These are phyloP conservation scores for Rotaria sp. DNA, from an alignment of 2,888 invertebrate species.

Conservation along the genomic window DNA sequence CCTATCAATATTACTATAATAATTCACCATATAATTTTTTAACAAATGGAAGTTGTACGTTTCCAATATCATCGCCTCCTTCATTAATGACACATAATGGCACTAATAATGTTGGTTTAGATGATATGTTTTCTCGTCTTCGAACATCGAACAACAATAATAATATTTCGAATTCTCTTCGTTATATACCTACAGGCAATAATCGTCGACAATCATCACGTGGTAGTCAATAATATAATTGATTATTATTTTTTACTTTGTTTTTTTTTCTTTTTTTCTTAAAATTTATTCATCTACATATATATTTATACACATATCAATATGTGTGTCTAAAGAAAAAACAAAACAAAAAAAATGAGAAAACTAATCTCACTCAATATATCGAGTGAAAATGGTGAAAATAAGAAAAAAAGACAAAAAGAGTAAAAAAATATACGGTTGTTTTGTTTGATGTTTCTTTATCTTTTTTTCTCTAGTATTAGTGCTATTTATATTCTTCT, in stretches of 20 bases:
- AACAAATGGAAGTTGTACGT: background rate
- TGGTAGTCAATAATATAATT: slow-evolving; percentile 9
- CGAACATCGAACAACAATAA: background rate
- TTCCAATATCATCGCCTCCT: background rate
- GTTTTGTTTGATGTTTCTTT: slow-evolving; percentile 4
- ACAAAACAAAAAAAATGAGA: background rate
- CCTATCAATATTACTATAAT: slow-evolving; percentile 21
- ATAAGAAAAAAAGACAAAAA: background rate
- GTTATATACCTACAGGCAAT: background rate
- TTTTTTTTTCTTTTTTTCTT: background rate
- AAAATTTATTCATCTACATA: background rate
- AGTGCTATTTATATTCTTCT: slow-evolving; percentile 15
- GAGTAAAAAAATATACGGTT: background rate
- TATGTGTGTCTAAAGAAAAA: background rate
- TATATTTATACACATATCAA: background rate
- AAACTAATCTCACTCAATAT: background rate
- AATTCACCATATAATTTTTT: background rate
- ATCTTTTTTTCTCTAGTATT: background rate
- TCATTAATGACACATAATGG: background rate
- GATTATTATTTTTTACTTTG: background rate
- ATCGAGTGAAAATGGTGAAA: slow-evolving; percentile 1
- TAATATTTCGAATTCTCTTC: background rate
- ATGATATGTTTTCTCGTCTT: background rate
- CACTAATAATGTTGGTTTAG: background rate
- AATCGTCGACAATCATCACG: background rate